These are phyloP conservation scores for Caenorhabditis sp. DNA, from an alignment of 2,888 invertebrate species.

Conservation along the genomic window DNA sequence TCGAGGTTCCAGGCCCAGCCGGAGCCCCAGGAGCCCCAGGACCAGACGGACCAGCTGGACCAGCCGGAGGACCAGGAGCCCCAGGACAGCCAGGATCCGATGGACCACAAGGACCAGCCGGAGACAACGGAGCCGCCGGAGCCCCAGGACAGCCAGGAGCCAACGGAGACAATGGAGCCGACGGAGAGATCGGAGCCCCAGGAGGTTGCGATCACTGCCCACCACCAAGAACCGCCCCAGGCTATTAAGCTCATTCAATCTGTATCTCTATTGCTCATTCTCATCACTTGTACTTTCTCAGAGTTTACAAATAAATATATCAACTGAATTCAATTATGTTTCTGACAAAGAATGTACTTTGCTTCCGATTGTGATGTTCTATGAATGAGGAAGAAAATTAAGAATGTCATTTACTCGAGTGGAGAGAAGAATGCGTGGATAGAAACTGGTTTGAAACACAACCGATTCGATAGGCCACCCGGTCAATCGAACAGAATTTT, in stretches of 20 bases:
- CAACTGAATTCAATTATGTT: not conserved
- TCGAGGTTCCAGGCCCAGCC: constrained; percentile 62
- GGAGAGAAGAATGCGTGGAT: not conserved
- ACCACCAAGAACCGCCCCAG: constrained; percentile 71
- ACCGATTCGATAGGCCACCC: not conserved
- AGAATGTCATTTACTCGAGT: not conserved
- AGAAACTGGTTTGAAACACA: not conserved
- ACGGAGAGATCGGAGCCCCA: constrained; percentile 69
- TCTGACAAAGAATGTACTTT: not conserved
- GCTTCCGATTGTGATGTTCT: not conserved
- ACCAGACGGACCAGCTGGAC: constrained; percentile 65
- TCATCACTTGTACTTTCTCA: constrained; percentile 40
- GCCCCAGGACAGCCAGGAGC: constrained; percentile 65
- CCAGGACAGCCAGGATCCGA: constrained; percentile 63
- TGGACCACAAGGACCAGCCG: constrained; percentile 67
- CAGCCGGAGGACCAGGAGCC: constrained; percentile 62
- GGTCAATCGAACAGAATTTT: not conserved
- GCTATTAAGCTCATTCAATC: constrained; percentile 57
- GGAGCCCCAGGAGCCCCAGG: constrained; percentile 64
- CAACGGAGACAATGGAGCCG: constrained; percentile 62
- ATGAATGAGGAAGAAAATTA: not conserved
- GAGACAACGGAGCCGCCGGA: constrained; percentile 69
- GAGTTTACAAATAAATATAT: constrained; percentile 18
- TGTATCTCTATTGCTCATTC: constrained; percentile 44
- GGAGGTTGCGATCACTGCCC: constrained; percentile 74